Base-by-base conservation (phyloP, 2,113 vertebrate species). In the Larimichthys polyactis region DNA sequence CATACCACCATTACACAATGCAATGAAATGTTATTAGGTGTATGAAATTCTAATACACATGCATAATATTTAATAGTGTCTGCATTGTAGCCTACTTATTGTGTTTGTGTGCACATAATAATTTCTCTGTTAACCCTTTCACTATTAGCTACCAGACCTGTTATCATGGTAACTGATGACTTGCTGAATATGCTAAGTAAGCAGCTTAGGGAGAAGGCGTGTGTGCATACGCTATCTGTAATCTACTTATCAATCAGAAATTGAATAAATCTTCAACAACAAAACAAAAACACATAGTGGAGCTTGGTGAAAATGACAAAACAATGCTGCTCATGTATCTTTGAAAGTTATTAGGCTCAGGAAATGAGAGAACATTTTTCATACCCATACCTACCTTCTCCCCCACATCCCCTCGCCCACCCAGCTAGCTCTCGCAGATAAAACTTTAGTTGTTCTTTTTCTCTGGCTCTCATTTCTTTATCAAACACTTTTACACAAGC, bases 211-310 rank as follows among this genome's bases (percentile, higher is more conserved):
- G 75, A 88, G 70, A 81, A 40, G 49, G 71, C 36, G 20, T 40
- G 66, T 64, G 67, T 40, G 59, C 66, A 77, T 66, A 16, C 48
- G 36, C 75, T 40, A 54, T 54, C 70, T 81, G 62, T 85, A 92
- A 91, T 92, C 89, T 88, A 89, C 77, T 93, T 90, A 90, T 75
- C 81, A 90, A 93, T 91, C 88, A 89, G 64, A 85, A 88, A 88
- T 83, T 87, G 76, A 69, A 91, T 91, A 87, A 79, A 89, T 90
- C 64, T 82, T 55, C 71, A 75, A 43, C 75, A 78, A 59, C 54
- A 81, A 81, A 79, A 75, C 73, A 83, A 87, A 86, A 88, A 83
- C 43, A 69, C 62, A 86, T n/a, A 58, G 58, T 29, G 60, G 29
- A 43, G 40, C 66, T 32, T 11, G 71, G 29, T 65, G 60, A 57